Percentiles rank a stretch among this genome's conserved stretches.
Conservation (phyloP, 2,888 invertebrate genomes). For the Sesia bembeciformis region DNA sequence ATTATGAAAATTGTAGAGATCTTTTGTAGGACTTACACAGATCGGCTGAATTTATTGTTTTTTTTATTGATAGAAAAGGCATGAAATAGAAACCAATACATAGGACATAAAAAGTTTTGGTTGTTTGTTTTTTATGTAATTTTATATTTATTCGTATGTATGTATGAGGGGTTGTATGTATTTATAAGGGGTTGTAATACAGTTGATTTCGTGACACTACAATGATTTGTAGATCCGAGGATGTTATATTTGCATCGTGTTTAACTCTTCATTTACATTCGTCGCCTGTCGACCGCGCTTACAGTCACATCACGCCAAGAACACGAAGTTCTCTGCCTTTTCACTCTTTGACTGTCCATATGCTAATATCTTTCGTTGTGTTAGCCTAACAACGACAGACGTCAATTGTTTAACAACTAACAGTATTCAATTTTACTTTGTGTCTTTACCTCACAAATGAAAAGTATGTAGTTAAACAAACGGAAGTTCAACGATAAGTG, state of each 20-base stretch:
- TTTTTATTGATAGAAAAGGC: background rate
- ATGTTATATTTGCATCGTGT: constrained; percentile 13
- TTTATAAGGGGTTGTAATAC: no score
- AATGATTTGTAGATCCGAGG: no score
- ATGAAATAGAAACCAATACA: background rate
- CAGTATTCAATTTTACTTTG: no score
- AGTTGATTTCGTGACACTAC: no score
- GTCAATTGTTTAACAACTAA: no score
- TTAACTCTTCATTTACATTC: constrained; percentile 48
- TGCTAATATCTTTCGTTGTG: constrained; percentile 23
- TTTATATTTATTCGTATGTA: no score
- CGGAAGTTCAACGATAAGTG: background rate
- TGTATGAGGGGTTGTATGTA: no score
- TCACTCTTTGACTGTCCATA: constrained; percentile 55
- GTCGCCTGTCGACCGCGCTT: constrained; percentile 20
- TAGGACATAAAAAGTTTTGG: no score
- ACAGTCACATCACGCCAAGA: constrained; percentile 33
- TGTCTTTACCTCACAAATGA: no score
- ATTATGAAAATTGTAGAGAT: constrained; percentile 27
- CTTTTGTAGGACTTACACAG: constrained; percentile 46
- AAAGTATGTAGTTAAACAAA: background rate
- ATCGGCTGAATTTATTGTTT: constrained; percentile 7
- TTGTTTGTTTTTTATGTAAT: no score
- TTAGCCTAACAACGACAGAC: no score
- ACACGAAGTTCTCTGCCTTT: constrained; percentile 38